Evolutionary conservation across 1,140 invertebrate genomes (phyloP).

Genomic region (Anadara kagoshimensis): DNA sequence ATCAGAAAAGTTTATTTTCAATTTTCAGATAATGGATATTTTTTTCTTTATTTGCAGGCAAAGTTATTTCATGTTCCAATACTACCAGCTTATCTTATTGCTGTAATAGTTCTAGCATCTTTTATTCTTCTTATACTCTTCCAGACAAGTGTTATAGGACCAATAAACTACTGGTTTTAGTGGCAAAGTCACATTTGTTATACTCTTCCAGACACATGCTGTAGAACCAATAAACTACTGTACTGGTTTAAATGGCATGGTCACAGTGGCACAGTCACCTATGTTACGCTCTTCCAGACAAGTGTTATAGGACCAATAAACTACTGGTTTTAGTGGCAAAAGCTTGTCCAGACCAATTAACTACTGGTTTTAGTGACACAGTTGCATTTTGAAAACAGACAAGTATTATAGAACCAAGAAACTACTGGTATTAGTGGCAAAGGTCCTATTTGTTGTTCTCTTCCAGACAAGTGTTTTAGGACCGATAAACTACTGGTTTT

Average conservation of each 20-base stretch:
- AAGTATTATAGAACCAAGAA: slow-evolving; percentile 53
- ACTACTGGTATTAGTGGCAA: slow-evolving; percentile 50
- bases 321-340: slow-evolving; percentile 50
- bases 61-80: slow-evolving; percentile 73
- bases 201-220: slow-evolving; percentile 1
- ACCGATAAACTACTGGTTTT: neutral
- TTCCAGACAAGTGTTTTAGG: slow-evolving; percentile 4
- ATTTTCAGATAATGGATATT: neutral
- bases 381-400: slow-evolving; percentile 55
- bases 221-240: neutral
- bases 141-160: slow-evolving; percentile 64
- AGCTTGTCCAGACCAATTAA: slow-evolving; percentile 36
- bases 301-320: slow-evolving; percentile 55
- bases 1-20: too few relatives aligned
- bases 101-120: slow-evolving; percentile 52
- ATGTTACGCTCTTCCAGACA: slow-evolving; percentile 62
- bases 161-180: slow-evolving; percentile 54
- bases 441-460: neutral
- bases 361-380: slow-evolving; percentile 55
- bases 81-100: slow-evolving; percentile 65
- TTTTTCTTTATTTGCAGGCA: slow-evolving; percentile 63
- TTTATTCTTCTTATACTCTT: slow-evolving; percentile 68
- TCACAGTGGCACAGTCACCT: neutral
- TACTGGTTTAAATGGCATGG: neutral
- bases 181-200: neutral